A percentile compares a stretch with the other conserved stretches of the same genome.
phyloP scores from a whole-genome alignment of 2,888 invertebrate genomes.

The Dastarcus helophoroides region DNA sequence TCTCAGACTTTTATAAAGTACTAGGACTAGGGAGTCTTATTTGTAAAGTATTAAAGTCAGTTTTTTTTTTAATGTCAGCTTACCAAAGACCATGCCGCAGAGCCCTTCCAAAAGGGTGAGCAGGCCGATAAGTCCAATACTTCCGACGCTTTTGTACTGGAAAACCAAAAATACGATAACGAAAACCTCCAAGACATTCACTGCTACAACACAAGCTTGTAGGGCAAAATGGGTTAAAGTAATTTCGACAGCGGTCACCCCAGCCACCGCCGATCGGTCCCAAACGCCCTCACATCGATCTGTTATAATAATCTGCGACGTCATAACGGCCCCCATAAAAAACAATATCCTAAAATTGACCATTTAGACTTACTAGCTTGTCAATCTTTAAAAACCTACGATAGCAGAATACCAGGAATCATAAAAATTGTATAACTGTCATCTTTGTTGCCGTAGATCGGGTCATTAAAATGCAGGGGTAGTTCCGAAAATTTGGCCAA shows the following conservation, averaged over 20 bases:
- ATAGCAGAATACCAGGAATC: conserved; percentile 73
- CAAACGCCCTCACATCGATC: conserved; percentile 77
- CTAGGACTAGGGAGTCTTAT: neutral
- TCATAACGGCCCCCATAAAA: conserved; percentile 74
- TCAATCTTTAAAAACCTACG: conserved; percentile 43
- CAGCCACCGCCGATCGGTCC: conserved; percentile 78
- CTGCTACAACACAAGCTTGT: conserved; percentile 59
- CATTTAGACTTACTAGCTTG: too few species aligned
- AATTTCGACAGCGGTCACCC: conserved; percentile 70
- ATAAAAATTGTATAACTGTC: conserved; percentile 69
- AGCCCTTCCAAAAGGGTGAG: conserved; percentile 63
- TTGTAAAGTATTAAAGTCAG: conserved; percentile 1
- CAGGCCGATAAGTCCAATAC: conserved; percentile 45
- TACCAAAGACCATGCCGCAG: conserved; percentile 76
- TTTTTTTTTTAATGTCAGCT: conserved; percentile 11
- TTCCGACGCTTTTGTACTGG: conserved; percentile 50
- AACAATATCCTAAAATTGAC: conserved; percentile 68
- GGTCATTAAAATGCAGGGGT: conserved; percentile 57
- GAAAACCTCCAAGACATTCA: conserved; percentile 56
- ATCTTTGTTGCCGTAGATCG: conserved; percentile 54
- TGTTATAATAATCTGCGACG: conserved; percentile 68
- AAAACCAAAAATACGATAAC: conserved; percentile 50
- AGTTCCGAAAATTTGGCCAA: conserved; percentile 43
- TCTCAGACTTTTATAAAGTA: too few species aligned
- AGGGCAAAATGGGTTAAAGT: conserved; percentile 67